Conservation (phyloP, 2,113 vertebrate species). For the Erinaceus europaeus region DNA sequence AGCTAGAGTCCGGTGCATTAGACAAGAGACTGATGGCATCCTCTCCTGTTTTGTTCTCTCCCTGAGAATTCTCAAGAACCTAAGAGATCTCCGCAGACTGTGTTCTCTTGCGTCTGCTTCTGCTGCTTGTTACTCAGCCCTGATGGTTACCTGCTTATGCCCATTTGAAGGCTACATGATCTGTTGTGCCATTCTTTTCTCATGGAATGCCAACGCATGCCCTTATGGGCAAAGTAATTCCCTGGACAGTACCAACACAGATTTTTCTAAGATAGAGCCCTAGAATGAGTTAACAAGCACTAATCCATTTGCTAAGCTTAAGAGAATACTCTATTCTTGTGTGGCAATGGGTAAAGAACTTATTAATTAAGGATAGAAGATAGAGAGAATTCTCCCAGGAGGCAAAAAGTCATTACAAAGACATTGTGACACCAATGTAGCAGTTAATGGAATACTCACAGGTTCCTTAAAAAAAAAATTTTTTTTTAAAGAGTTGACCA, state of each 20-base stretch:
- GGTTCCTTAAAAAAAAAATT: conserved; percentile 32
- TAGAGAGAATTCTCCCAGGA: conserved; percentile 70
- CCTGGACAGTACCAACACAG: neutral
- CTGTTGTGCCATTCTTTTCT: neutral
- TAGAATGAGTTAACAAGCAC: conserved; percentile 56
- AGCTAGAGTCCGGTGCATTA: neutral
- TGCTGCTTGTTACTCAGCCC: neutral
- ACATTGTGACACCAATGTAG: conserved; percentile 71
- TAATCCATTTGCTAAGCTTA: conserved; percentile 54
- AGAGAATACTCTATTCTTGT: conserved; percentile 65
- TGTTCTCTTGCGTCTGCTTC: neutral
- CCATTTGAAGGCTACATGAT: too few species aligned
- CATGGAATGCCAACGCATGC: neutral
- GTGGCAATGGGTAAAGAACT: conserved; percentile 74
- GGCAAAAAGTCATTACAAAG: conserved; percentile 73
- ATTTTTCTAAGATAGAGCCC: neutral
- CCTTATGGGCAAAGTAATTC: neutral
- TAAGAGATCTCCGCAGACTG: neutral
- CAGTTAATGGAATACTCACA: conserved; percentile 73
- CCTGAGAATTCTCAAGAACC: neutral
- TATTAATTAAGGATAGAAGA: conserved; percentile 77
- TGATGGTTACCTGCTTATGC: too few species aligned
- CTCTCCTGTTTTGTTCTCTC: neutral
- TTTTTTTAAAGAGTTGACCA: neutral
- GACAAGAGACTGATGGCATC: neutral